Evolutionary conservation across 2,113 vertebrate species (phyloP), one percentile per base, ranked within the genome.

Genomic region (Passer montanus): DNA sequence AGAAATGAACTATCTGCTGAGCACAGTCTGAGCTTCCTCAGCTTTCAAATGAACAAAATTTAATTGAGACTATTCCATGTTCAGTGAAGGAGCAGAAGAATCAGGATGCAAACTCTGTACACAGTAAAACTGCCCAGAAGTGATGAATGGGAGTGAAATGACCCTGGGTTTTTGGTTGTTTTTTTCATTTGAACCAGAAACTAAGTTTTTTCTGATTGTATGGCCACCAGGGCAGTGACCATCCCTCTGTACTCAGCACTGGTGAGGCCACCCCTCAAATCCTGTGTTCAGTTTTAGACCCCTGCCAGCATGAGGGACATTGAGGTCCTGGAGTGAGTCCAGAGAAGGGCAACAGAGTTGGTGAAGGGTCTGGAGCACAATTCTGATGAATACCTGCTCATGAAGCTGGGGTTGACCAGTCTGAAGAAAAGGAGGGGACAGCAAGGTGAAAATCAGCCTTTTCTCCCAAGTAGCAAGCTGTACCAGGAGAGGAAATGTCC

Each of bases 261-360:
- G 6, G 15, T 33, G 11, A 80, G 44, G 23, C 11, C 1, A 0
- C 4, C 4, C 23, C 35, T 60, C 1, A 0, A 77, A 44, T 50
- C 7, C 27, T 50, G 6, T 31, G 12, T 39, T 19, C 27, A 17
- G 23, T 66, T 59, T 8, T 67, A 35, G 15, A 15, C 9, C 9
- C 9, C 8, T 60, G 6, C 9, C 41, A 23, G 7, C 14, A 43
- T 20, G 20, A 87, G 3, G 3, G 23, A 31, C 9, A 28, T 3
- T 35, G 44, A 67, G 10, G 20, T 9, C 4, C 24, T 43, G 27
- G 20, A 72, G 8, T 0, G 1, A 2, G 7, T 73, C 41, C 28
- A 67, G 21, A 49, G 59, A 73, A 60, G 6, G 15, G 6, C 46
- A 62, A 6, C 0, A 1, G 2, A 68, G 18, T 7, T 67, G 21